Percentiles rank a stretch among this genome's conserved stretches.
These are phyloP conservation scores for Spodoptera exigua DNA, from an alignment of 2,888 invertebrate genomes.

Conservation along the genomic window DNA sequence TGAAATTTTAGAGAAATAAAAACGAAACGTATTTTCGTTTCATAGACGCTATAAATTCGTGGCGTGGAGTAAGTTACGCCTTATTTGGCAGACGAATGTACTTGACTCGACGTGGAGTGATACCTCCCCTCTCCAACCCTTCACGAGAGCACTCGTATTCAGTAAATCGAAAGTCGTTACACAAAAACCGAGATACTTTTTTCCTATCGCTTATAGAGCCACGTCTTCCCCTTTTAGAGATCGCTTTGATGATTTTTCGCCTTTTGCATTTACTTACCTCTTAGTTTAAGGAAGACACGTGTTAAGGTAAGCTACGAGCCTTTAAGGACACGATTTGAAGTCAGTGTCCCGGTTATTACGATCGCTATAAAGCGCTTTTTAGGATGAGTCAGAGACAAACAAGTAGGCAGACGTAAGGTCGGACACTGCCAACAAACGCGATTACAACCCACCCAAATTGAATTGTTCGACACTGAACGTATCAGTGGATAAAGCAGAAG, in stretches of 20 bases:
- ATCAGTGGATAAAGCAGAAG: neutral
- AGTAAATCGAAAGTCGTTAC: constrained; percentile 86
- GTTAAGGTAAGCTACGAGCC: neutral
- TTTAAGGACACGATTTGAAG: constrained; percentile 5
- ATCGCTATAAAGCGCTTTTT: constrained; percentile 16
- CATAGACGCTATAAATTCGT: constrained; percentile 74
- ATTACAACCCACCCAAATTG: constrained; percentile 23
- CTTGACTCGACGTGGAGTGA: constrained; percentile 80
- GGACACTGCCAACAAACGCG: constrained; percentile 10
- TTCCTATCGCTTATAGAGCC: constrained; percentile 75
- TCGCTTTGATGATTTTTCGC: constrained; percentile 75
- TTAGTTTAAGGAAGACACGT: constrained; percentile 41
- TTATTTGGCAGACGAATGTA: constrained; percentile 83
- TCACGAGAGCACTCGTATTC: constrained; percentile 81
- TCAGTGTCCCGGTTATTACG: constrained; percentile 8
- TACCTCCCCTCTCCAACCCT: constrained; percentile 81
- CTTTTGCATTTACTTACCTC: constrained; percentile 64
- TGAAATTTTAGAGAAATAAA: constrained; percentile 78
- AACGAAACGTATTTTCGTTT: constrained; percentile 71
- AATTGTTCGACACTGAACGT: constrained; percentile 20
- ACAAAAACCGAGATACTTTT: constrained; percentile 83
- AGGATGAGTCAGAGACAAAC: constrained; percentile 16
- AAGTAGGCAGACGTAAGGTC: constrained; percentile 13
- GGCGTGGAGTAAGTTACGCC: constrained; percentile 80
- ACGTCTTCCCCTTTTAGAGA: constrained; percentile 72